phyloP scores from a whole-genome alignment of 2,888 invertebrate species.

The Hemicrepidius hirtus region DNA sequence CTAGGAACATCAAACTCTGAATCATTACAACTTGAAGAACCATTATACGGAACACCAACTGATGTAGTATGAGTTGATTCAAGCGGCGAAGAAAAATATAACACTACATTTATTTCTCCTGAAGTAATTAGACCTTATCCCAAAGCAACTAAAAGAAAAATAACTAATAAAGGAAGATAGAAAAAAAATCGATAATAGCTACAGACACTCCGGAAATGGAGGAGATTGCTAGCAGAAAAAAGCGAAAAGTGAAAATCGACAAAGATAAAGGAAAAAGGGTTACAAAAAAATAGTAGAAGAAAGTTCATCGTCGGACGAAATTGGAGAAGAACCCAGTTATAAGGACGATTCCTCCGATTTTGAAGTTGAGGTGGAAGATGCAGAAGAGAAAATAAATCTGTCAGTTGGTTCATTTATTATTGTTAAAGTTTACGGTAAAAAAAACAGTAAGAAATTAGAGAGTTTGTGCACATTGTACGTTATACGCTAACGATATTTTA shows the following conservation, averaged over 20 bases:
- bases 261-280: neutral
- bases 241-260: neutral
- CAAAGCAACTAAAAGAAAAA: neutral
- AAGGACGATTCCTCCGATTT: neutral
- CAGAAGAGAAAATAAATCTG: neutral
- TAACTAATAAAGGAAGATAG: neutral
- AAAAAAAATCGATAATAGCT: neutral
- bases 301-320: neutral
- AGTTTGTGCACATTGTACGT: too few species aligned
- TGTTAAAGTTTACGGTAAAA: neutral
- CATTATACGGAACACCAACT: neutral
- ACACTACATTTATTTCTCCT: neutral
- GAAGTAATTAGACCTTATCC: conserved; percentile 1
- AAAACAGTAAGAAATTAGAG: neutral
- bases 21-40: neutral
- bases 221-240: neutral
- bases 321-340: neutral
- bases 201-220: neutral
- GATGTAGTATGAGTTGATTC: neutral
- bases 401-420: conserved; percentile 1
- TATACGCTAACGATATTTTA: too few species aligned
- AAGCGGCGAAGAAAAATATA: neutral
- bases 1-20: neutral
- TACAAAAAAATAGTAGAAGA: neutral
- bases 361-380: neutral